phyloP scores from a whole-genome alignment of 2,113 vertebrate genomes.

The Zosterops pallidus region DNA sequence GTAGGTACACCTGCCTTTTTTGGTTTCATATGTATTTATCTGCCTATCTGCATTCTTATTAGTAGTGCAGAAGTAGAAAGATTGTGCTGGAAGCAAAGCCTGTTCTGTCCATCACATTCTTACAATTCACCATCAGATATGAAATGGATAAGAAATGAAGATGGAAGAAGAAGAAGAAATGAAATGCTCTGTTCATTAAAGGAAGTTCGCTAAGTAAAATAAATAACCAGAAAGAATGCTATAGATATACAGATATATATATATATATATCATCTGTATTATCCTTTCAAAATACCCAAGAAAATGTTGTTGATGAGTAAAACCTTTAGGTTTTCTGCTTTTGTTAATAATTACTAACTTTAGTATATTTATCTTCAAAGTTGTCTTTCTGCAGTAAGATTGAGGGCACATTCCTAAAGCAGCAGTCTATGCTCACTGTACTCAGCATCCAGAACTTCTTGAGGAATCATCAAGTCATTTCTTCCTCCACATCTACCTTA shows the following conservation, averaged over 20 bases:
- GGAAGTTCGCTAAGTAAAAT: background rate
- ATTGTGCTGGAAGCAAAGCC: background rate
- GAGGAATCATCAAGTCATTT: background rate
- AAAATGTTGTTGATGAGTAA: background rate
- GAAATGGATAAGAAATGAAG: background rate
- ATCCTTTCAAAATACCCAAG: background rate
- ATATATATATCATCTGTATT: background rate
- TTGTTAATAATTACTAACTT: background rate
- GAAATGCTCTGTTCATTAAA: background rate
- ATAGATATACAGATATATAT: background rate
- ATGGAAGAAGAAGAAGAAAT: conserved; percentile 2
- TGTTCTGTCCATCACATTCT: background rate
- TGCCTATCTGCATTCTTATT: background rate
- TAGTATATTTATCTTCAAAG: background rate
- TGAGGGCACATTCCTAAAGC: background rate
- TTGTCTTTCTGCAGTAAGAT: background rate
- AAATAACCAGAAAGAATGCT: background rate
- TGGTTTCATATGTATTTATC: background rate
- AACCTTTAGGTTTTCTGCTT: background rate
- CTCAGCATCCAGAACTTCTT: background rate
- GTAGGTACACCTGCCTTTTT: background rate
- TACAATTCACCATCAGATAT: background rate
- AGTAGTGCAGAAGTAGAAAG: background rate
- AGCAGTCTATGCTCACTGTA: background rate
- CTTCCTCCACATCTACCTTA: background rate